These are phyloP conservation scores for Xenopus borealis DNA, from an alignment of 2,113 vertebrate genomes.

Conservation along the genomic window DNA sequence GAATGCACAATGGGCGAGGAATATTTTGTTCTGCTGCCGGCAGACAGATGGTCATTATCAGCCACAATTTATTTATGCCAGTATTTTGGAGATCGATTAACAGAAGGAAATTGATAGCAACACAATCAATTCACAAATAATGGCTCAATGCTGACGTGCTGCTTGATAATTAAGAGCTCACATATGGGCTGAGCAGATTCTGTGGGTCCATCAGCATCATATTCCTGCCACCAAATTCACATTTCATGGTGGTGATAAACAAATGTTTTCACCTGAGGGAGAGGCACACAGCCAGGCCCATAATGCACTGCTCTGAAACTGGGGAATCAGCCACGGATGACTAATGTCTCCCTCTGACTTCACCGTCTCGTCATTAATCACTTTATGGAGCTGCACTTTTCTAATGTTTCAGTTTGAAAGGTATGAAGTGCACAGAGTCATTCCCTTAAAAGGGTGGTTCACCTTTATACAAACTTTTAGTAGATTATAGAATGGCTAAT, in stretches of 20 bases:
- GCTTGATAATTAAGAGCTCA: constrained; percentile 31
- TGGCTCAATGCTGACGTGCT: neutral
- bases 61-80: constrained; percentile 12
- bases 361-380: too few species aligned
- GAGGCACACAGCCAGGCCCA: neutral
- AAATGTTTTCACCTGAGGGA: constrained; percentile 17
- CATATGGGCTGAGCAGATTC: constrained; percentile 26
- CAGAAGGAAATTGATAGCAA: constrained; percentile 43
- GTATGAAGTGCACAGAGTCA: too few species aligned
- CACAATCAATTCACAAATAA: constrained; percentile 11
- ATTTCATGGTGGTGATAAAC: constrained; percentile 24
- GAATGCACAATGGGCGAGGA: neutral
- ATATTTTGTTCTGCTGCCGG: neutral
- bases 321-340: neutral
- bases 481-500: too few species aligned
- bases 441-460: too few species aligned
- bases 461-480: too few species aligned
- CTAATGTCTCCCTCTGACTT: too few species aligned
- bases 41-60: constrained; percentile 33
- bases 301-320: neutral
- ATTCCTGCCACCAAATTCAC: neutral
- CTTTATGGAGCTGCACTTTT: too few species aligned
- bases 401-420: too few species aligned
- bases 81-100: constrained; percentile 20
- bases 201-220: neutral